phyloP scores from a whole-genome alignment of 2,113 vertebrate species.

The Chascanopsetta lugubris region DNA sequence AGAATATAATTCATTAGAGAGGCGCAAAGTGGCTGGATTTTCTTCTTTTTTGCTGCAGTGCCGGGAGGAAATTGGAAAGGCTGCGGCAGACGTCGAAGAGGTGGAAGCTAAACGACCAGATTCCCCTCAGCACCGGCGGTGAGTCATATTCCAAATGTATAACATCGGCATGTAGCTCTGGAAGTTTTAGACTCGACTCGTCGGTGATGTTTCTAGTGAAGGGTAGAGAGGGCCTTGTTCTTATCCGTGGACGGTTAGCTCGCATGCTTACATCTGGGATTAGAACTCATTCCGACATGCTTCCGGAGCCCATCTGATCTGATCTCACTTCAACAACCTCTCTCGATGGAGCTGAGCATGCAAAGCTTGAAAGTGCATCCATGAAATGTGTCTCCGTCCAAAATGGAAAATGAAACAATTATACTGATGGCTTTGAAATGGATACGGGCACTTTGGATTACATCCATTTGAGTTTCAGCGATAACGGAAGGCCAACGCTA shows the following conservation, averaged over 20 bases:
- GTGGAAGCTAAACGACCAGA: conserved; percentile 1
- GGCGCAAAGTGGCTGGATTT: conserved; percentile 30
- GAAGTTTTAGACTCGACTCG: conserved; percentile 7
- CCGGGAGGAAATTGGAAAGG: conserved; percentile 40
- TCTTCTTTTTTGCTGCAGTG: conserved; percentile 29
- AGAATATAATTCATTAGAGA: conserved; percentile 37
- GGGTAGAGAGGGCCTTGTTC: not conserved
- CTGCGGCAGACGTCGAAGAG: conserved; percentile 14
- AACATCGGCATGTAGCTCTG: conserved; percentile 19
- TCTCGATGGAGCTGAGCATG: no score
- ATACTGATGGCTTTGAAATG: no score
- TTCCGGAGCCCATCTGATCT: no score
- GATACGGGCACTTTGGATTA: no score
- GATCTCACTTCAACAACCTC: no score
- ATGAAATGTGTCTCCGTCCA: no score
- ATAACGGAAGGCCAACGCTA: no score
- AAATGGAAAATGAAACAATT: no score
- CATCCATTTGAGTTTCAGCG: no score
- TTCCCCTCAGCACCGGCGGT: conserved; percentile 1
- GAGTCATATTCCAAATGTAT: conserved; percentile 11
- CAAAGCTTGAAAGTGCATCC: no score
- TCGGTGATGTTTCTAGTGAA: not conserved
- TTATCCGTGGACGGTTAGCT: not conserved
- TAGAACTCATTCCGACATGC: not conserved
- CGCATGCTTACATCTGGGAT: not conserved